Conservation (phyloP, 2,113 vertebrate species). For the Neotoma lepida region DNA sequence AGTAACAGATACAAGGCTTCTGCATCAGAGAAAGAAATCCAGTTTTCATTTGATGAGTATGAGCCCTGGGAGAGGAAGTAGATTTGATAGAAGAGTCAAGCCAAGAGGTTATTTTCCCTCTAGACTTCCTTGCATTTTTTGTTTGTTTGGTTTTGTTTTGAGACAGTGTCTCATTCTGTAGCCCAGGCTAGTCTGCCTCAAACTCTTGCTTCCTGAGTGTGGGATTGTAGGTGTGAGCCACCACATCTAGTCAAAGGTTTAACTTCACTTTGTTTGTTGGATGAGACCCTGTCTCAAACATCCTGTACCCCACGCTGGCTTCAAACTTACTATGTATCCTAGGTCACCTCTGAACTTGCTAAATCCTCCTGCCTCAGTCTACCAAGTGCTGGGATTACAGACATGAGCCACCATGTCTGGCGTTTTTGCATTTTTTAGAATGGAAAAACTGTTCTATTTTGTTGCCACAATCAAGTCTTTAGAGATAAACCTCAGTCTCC, state of each 20-base stretch:
- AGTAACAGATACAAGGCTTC: background rate
- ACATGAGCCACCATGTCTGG: background rate
- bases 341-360: background rate
- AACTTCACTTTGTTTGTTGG: background rate
- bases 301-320: background rate
- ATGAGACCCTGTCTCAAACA: background rate
- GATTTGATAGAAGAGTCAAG: conserved; percentile 2
- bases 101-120: background rate
- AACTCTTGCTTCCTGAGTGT: background rate
- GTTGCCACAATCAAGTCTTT: background rate
- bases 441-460: conserved; percentile 20
- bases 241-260: background rate
- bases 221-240: background rate
- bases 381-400: background rate
- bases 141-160: background rate
- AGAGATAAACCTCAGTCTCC: background rate
- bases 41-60: background rate
- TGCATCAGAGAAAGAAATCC: background rate
- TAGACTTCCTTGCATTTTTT: background rate
- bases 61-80: background rate
- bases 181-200: background rate
- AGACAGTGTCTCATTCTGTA: background rate
- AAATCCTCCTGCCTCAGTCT: background rate
- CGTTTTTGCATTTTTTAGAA: background rate
- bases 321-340: background rate